Conservation (phyloP, 1,140 invertebrate species). For the Muscidifurax raptorellus region DNA sequence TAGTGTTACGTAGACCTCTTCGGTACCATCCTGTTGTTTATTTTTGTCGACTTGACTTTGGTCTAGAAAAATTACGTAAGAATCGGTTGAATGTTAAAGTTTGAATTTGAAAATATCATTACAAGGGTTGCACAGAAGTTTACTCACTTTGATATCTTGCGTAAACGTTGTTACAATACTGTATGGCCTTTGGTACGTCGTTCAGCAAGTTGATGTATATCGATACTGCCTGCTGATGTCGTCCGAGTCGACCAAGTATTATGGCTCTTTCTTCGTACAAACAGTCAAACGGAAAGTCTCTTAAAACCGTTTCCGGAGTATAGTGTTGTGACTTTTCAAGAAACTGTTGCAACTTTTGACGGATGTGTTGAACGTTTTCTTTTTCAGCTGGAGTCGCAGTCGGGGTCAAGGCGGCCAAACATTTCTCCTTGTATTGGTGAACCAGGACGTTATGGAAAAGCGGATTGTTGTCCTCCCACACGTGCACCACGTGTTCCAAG, state of each 20-base stretch:
- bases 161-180: conserved; percentile 88
- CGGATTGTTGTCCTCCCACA: conserved; percentile 91
- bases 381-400: conserved; percentile 78
- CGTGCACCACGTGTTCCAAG: conserved; percentile 93
- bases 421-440: conserved; percentile 87
- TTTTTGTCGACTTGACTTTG: conserved; percentile 64
- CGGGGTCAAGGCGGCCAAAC: conserved; percentile 76
- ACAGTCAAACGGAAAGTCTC: conserved; percentile 90
- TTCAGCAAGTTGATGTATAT: conserved; percentile 92
- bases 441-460: conserved; percentile 94
- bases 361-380: conserved; percentile 79
- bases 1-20: conserved; percentile 81
- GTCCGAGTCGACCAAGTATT: conserved; percentile 90
- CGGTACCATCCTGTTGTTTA: conserved; percentile 72
- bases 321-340: conserved; percentile 90
- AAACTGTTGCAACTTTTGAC: conserved; percentile 89
- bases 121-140: background rate
- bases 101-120: background rate
- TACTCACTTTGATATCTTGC: conserved; percentile 66
- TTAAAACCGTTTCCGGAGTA: conserved; percentile 90
- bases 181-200: conserved; percentile 87
- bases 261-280: conserved; percentile 96
- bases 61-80: conserved; percentile 55
- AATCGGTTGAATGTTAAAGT: background rate
- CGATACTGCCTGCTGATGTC: conserved; percentile 92